Base-by-base conservation (phyloP, 2,113 vertebrate genomes). In the Malurus cyaneus region DNA sequence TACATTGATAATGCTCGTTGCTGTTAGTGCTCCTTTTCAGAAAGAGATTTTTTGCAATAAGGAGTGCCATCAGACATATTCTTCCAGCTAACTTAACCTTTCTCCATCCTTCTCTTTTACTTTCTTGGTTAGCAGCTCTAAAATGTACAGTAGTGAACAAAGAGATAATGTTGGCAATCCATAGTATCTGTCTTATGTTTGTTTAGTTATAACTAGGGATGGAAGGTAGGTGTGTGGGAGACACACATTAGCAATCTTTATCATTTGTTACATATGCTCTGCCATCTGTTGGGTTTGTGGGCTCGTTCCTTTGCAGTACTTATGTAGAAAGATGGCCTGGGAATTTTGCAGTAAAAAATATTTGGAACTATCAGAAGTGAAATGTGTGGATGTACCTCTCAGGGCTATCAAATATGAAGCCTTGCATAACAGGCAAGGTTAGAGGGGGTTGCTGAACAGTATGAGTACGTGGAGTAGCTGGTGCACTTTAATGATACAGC, bases 191-290 rank as follows among this genome's bases (percentile, higher is more conserved):
- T 84, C 71, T 88, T 67, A 56, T 31, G 77, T 94, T 95, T 96
- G 60, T 92, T 93, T 94, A 92, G 88, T 92, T 72, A 88, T 80
- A 92, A 88, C 71, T 88, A 54, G 76, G 47, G 24, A 95, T 88
- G 39, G 81, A 93, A 62, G 86, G 86, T 88, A 92, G 90, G 60
- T 92, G 80, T 90, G 86, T 78, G 69, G 88, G 62, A 92, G 67
- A 84, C 19, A 54, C 78, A 82, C 86, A 71, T 96, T 94, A 93
- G 49, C 91, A 72, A 41, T 80, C 71, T 72, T 90, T 86, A 86
- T 93, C 18, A 47, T 88, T 90, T 92, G 32, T 73, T 93, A 47
- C 86, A 94, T 95, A 96, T 94, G 94, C 78, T 96, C 65, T 93
- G 57, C 93, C 94, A 91, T 96, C 89, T 96, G 96, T 91, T 89